phyloP scores from a whole-genome alignment of 2,888 invertebrate genomes.

The Lomographa bimaculata region DNA sequence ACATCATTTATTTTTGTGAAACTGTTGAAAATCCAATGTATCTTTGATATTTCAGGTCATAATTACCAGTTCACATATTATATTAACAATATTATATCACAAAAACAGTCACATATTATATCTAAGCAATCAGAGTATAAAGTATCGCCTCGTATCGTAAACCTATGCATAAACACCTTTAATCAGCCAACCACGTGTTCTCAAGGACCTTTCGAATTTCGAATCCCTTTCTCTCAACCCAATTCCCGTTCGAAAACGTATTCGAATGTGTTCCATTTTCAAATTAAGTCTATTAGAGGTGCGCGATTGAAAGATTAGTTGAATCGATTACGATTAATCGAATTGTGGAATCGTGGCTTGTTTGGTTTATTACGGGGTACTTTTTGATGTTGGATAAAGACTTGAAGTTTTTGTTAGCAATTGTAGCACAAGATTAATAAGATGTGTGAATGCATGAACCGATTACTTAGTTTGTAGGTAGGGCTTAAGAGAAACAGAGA shows the following conservation, averaged over 20 bases:
- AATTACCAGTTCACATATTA: no score
- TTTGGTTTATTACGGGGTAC: slow-evolving; percentile 17
- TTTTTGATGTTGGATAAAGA: slow-evolving; percentile 15
- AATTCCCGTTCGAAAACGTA: slow-evolving; percentile 22
- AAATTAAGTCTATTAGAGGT: slow-evolving; percentile 46
- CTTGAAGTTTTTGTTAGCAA: not conserved
- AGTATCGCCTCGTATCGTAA: not conserved
- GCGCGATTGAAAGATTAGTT: slow-evolving; percentile 31
- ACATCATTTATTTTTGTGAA: no score
- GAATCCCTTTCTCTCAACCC: slow-evolving; percentile 24
- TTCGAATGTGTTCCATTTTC: slow-evolving; percentile 45
- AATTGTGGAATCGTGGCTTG: slow-evolving; percentile 22
- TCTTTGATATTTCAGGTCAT: no score
- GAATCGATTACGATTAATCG: slow-evolving; percentile 31
- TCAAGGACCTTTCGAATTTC: slow-evolving; percentile 41
- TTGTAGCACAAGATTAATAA: no score
- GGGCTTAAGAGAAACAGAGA: no score
- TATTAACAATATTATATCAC: no score
- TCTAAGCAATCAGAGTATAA: no score
- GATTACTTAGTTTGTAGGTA: no score
- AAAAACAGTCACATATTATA: no score
- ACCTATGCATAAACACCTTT: slow-evolving; percentile 13
- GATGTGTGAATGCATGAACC: no score
- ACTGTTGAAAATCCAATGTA: no score
- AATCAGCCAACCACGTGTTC: slow-evolving; percentile 37